Evolutionary conservation across 2,113 vertebrate genomes (phyloP), one percentile per base, ranked within the genome.

Genomic region (Mirza zaza): DNA sequence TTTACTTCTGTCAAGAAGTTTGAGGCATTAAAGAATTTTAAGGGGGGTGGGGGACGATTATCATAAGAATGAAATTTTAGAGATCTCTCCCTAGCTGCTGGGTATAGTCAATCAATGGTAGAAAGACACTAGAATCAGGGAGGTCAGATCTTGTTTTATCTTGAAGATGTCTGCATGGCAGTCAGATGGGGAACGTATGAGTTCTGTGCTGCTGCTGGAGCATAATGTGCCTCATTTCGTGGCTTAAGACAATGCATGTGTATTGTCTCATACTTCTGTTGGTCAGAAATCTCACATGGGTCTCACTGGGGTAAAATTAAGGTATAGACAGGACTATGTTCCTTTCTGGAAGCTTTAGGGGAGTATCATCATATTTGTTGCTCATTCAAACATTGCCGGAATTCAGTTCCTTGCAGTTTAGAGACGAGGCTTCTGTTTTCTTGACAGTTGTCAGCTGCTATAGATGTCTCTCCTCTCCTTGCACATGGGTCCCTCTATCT

Each of bases 71-170:
- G 29, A 61, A 77, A 20, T 73, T 55, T 55, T 39, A n/a, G 65
- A 92, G 59, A 29, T 6, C 9, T 90, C 17, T 95, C 14, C 70
- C 36, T 63, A 15, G 42, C 7, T 8, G 32, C 48, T 84, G 32
- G 21, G 45, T 39, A 17, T 2, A 4, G 27, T 70, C 48, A 45
- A 14, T 96, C 52, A 81, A 50, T 55, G 73, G 73, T 4, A 90
- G 81, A 59, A 90, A 45, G 29, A 57, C 29, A 65, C 12, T 39
- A 75, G 76, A 92, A 94, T 20, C 15, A 52, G 45, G 25, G 15
- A 96, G 48, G 25, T 52, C 10, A 14, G 39, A 21, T 93, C 91
- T 95, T 55, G 42, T 77, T 94, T 97, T 93, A 85, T 80, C 36
- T 39, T 29, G 39, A 92, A 50, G 36, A 61, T 42, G 57, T 13